Base-by-base conservation (phyloP, 2,888 invertebrate genomes). In the Chrysotoxum bicinctum region DNA sequence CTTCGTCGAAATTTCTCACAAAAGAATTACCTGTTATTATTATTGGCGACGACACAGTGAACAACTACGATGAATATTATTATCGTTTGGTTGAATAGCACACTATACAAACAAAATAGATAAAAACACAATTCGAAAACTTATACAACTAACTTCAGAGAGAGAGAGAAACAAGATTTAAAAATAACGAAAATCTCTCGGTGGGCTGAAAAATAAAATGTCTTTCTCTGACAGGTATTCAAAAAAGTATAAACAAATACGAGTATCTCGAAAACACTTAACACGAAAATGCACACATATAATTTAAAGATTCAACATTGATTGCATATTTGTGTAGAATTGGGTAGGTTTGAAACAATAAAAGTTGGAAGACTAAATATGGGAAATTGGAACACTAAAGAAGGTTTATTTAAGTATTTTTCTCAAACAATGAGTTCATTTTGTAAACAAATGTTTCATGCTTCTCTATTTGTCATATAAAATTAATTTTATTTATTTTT, bases 41-140 rank as follows among this genome's bases (percentile, higher is more conserved):
- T 48, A 77, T 81, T 85, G 81, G 85, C 76, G 68, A 81, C 62
- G 69, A 77, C 68, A 72, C 81, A 50, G 81, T 81, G 76, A 85
- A 77, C 69, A 72, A 81, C 54, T 72, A 72, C 72, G 64, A 73
- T 37, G 81, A 85, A 56, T 81, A 85, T 81, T 85, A 56, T 52
- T 85, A 85, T 74, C 72, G 69, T 73, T 62, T 80, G 76, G 69
- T 81, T 77, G 73, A 81, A 73, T 80, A 85, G 30, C 45, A 16
- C 68, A 60, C 10, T 26, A 12, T 4, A 43, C 19, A 43, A 19
- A 14, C n/a, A 32, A 68, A 40, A 35, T 10, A 56, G 16, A 32
- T 43, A 21, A 54, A 37, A 26, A 58, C 30, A 60, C 10, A 69
- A 4, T n/a, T 70, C 48, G 77, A 70, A 73, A 58, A 50, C n/a